Evolutionary conservation across 2,888 invertebrate species (phyloP), one percentile per base, ranked within the genome.

Genomic region (Nephrotoma appendiculata): DNA sequence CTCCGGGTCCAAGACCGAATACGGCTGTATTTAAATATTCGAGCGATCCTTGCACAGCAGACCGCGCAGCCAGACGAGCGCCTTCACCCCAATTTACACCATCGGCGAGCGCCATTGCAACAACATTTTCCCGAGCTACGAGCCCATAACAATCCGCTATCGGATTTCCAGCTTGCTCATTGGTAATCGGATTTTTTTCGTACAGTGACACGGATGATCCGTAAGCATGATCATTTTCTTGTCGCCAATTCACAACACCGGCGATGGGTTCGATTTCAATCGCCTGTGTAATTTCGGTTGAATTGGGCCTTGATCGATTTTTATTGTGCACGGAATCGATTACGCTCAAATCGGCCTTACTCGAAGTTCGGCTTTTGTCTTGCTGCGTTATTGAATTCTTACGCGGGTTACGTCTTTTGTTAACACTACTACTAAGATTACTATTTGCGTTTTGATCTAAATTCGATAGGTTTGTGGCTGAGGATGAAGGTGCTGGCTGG

Each of bases 11-110:
- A 31, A 45, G 89, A 88, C 92, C 92, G 89, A 94, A 95, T 87
- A 96, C 91, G 0, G 95, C 95, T 89, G 94, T 94, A 90, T 97
- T 96, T 89, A 98, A 92, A 90, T 96, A 96, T 89, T 96, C 95
- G 88, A 97, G 93, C 89, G 96, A 95, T 42, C 97, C 97, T 89
- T 97, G 96, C 15, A 97, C 94, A 0, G 97, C 97, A 87, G 96
- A 96, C 88, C 96, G 93, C n/a, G 96, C 96, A 15, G 97, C 97
- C 88, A 96, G 92, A 87, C 95, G 94, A 41, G 97, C 96, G 89
- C 96, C 96, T 90, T 96, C 95, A 91, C 97, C 97, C 97, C 97
- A 98, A 92, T 98, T 97, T 2, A 97, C 97, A 41, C 97, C 97
- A 92, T 97, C 97, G 3, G 97, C 97, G 87, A 98, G 93, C 12